Conservation (phyloP, 1,140 invertebrate genomes). For the Sarcophaga peregrina region DNA sequence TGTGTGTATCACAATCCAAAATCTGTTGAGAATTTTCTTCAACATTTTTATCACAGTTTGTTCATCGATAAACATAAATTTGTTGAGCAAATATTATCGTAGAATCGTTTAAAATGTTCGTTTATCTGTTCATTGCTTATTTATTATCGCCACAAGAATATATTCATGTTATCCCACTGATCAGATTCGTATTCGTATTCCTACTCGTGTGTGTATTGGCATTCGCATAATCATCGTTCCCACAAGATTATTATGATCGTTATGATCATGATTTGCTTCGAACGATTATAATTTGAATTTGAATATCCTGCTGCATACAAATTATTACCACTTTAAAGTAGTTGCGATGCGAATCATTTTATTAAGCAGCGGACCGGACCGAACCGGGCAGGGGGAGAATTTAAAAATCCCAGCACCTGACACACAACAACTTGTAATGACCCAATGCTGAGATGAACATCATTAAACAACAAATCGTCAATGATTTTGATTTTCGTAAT, state of each 20-base stretch:
- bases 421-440: not conserved
- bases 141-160: not conserved
- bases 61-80: conserved; percentile 36
- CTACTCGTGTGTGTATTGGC: too few species aligned
- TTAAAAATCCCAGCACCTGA: conserved; percentile 26
- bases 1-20: not conserved
- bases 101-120: not conserved
- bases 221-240: not conserved
- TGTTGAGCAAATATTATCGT: conserved; percentile 5
- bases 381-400: not conserved
- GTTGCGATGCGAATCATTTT: not conserved
- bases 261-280: not conserved
- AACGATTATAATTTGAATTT: not conserved
- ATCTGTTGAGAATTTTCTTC: not conserved
- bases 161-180: not conserved
- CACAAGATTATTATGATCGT: not conserved
- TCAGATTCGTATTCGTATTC: not conserved
- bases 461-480: conserved; percentile 37
- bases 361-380: not conserved
- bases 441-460: conserved; percentile 4
- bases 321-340: conserved; percentile 3
- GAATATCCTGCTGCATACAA: conserved; percentile 32
- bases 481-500: conserved; percentile 21
- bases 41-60: not conserved
- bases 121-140: not conserved